Base-by-base conservation (phyloP, 2,113 vertebrate genomes). In the Numida meleagris region DNA sequence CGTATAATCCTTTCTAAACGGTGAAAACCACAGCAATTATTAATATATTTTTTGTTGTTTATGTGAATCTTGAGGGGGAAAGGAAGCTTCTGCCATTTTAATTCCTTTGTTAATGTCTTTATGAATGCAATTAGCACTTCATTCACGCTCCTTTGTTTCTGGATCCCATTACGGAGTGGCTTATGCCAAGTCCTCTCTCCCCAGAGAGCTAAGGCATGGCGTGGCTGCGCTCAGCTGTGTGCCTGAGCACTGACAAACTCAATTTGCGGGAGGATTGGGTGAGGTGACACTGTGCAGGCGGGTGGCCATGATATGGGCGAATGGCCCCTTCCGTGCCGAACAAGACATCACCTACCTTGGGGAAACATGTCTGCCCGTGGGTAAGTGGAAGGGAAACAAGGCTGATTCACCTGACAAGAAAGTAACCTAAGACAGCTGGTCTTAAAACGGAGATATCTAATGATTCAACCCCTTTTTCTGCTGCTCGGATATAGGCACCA, bases 111-210 rank as follows among this genome's bases (percentile, higher is more conserved):
- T 98, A 98, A 98, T 96, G 94, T 98, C 97, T 98, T 98, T 97
- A 98, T 98, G 97, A 98, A 98, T 97, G 97, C 97, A 98, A 98
- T 98, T 98, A 98, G 97, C 97, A 97, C 98, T 98, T 98, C 97
- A 97, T 98, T 98, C 97, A 97, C 91, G 96, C 97, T 96, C 95
- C 97, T 98, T 98, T 98, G 97, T 98, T 97, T 97, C 98, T 97
- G 97, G 97, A 97, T 98, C 97, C 97, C 96, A 97, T 98, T 97
- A 98, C 59, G 82, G 96, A 92, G 93, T 95, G 88, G 97, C 97
- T 98, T 97, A 94, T 97, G 96, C 97, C 97, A 97, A 96, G 93
- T 94, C 90, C 83, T 86, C 68, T 89, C 95, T 98, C 97, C 97
- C 97, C 55, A 89, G 97, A 97, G 98, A 97, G 88, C 80, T 79